These are phyloP conservation scores for Probosciger aterrimus DNA, from an alignment of 2,113 vertebrate genomes.

Conservation along the genomic window DNA sequence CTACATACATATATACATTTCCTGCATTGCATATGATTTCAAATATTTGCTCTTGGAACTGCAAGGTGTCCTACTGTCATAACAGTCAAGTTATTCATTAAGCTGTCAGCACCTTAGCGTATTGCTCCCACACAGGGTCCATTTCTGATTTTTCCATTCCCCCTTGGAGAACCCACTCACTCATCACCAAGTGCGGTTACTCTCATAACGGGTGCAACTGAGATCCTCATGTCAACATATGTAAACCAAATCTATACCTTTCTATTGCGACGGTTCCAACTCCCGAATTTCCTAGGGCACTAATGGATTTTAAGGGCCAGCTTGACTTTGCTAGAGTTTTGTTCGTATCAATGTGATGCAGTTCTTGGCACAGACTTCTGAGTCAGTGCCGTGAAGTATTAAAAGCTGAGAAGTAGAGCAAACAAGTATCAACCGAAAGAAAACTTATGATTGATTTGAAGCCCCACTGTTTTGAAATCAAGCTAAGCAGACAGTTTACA, in stretches of 20 bases:
- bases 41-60: slow-evolving; percentile 82
- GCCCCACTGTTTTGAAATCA: slow-evolving; percentile 52
- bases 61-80: slow-evolving; percentile 82
- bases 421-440: slow-evolving; percentile 54
- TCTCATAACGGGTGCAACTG: slow-evolving; percentile 73
- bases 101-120: slow-evolving; percentile 78
- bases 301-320: slow-evolving; percentile 73
- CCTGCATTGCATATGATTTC: slow-evolving; percentile 77
- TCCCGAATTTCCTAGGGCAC: slow-evolving; percentile 64
- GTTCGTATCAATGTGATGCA: slow-evolving; percentile 59
- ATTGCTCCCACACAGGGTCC: slow-evolving; percentile 72
- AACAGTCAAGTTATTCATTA: slow-evolving; percentile 85
- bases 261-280: slow-evolving; percentile 46
- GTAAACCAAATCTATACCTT: slow-evolving; percentile 72
- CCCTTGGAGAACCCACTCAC: slow-evolving; percentile 72
- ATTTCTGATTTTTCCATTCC: slow-evolving; percentile 74
- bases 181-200: slow-evolving; percentile 72
- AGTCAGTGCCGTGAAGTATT: slow-evolving; percentile 24
- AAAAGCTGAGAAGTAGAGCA: slow-evolving; percentile 63
- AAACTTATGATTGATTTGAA: slow-evolving; percentile 66
- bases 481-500: slow-evolving; percentile 59
- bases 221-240: slow-evolving; percentile 77
- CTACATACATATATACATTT: slow-evolving; percentile 71
- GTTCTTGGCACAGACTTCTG: slow-evolving; percentile 74
- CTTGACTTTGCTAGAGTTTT: slow-evolving; percentile 51